phyloP scores from a whole-genome alignment of 1,140 invertebrate species.

The Pseudomyrmex concolor region DNA sequence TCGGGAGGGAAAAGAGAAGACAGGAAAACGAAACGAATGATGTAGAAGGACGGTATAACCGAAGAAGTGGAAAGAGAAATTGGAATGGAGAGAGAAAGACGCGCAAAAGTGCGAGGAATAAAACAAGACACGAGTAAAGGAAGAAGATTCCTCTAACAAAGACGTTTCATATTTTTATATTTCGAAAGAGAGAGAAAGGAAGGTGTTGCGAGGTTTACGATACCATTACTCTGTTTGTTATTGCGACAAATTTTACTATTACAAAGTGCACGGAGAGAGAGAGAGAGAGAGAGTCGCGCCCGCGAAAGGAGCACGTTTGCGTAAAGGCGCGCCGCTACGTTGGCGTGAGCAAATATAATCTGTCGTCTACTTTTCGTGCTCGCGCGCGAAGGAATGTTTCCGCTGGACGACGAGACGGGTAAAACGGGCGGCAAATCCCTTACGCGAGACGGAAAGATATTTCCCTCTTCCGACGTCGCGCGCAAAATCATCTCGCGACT shows the following conservation, averaged over 20 bases:
- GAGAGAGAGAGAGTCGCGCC: neutral
- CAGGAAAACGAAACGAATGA: conserved; percentile 1
- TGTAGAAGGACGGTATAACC: conserved; percentile 1
- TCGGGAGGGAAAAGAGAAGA: conserved; percentile 1
- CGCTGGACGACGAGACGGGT: neutral
- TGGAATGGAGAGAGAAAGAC: neutral
- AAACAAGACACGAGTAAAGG: conserved; percentile 17
- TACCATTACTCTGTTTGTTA: conserved; percentile 63
- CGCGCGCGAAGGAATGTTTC: conserved; percentile 7
- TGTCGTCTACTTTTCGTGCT: conserved; percentile 17
- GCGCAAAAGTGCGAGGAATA: neutral
- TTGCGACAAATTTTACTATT: conserved; percentile 59
- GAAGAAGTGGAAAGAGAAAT: conserved; percentile 8
- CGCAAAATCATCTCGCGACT: neutral
- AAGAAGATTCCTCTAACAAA: conserved; percentile 57
- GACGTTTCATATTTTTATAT: conserved; percentile 64
- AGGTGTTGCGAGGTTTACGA: conserved; percentile 37
- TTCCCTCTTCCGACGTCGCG: neutral
- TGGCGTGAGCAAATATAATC: conserved; percentile 53
- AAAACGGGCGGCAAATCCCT: conserved; percentile 16
- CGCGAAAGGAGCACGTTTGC: conserved; percentile 50
- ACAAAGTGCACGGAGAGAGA: conserved; percentile 18
- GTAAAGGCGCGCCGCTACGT: conserved; percentile 21
- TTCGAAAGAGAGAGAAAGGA: conserved; percentile 11
- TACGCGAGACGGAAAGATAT: neutral